Percentiles rank a stretch among this genome's conserved stretches.
phyloP scores from a whole-genome alignment of 2,888 invertebrate species.

The Ectemnius continuus region DNA sequence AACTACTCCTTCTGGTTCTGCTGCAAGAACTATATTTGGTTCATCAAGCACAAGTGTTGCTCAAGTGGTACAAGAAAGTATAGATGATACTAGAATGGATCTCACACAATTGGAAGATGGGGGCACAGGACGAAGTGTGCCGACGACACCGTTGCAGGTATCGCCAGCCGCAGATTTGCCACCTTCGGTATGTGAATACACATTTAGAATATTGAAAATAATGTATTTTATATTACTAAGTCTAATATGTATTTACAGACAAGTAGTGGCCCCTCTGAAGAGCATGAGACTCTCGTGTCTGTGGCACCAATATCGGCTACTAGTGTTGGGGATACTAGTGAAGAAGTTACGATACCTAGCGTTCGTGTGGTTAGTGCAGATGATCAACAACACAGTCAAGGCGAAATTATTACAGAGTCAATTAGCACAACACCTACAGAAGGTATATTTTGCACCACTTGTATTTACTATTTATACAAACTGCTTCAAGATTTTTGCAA shows the following conservation, averaged over 20 bases:
- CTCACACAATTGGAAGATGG: conserved; percentile 82
- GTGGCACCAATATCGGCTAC: conserved; percentile 64
- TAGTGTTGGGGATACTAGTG: conserved; percentile 64
- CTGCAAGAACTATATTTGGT: conserved; percentile 65
- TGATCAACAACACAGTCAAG: conserved; percentile 67
- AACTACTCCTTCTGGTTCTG: conserved; percentile 59
- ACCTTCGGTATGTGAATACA: conserved; percentile 62
- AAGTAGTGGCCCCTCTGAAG: conserved; percentile 68
- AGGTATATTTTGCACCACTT: conserved; percentile 53
- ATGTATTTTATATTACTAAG: not conserved
- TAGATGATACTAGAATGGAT: conserved; percentile 88
- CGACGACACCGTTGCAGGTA: conserved; percentile 83
- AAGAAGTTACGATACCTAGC: conserved; percentile 65
- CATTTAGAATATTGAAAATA: not conserved
- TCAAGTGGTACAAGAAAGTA: conserved; percentile 82
- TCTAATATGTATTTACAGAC: conserved; percentile 56
- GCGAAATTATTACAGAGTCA: conserved; percentile 68
- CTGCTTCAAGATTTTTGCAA: no score
- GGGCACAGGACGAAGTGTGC: conserved; percentile 84
- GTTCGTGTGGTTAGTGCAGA: conserved; percentile 63
- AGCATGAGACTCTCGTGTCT: conserved; percentile 68
- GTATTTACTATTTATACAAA: not conserved
- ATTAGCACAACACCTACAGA: conserved; percentile 68
- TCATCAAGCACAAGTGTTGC: conserved; percentile 73
- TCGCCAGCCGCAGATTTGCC: conserved; percentile 79